Base-by-base conservation (phyloP, 2,888 invertebrate species). In the Protonemura montana region DNA sequence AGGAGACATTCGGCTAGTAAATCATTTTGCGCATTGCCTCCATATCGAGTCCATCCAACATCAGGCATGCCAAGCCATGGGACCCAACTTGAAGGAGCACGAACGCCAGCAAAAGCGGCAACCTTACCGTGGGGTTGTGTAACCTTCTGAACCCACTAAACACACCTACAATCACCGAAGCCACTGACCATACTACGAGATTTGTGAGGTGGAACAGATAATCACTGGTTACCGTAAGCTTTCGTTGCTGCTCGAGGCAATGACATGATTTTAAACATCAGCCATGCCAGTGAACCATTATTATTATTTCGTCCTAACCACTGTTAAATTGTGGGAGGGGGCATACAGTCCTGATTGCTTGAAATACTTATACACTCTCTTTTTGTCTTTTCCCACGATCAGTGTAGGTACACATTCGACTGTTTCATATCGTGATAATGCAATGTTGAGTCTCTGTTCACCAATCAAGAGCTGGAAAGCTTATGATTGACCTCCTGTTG, bases 281-380 rank as follows among this genome's bases (percentile, higher is more conserved):
- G 30, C 30, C 81, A 16, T 82, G 82, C 30, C 35, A 13, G 27
- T 41, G 41, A 30, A 82, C 41, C 82, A 82, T 82, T 82, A 41
- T 82, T 82, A 82, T 82, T 82, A 82, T 82, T 82, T 82, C 42
- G n/a, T 82, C 82, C 82, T 82, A 82, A 82, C 82, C 82, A 82
- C 82, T 41, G 82, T 41, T 81, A 81, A 81, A 30, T 81, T 81
- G 59, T 59, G 59, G 81, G 81, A 81, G 30, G 81, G 81, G 81
- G 81, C 81, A 81, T 28, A 27, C 29, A 81, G 29, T 30, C 28
- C 78, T 29, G 59, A 78, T 27, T 28, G 78, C 78, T 81, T 27
- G 29, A 78, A 30, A 29, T 29, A 27, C 59, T 59, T 30, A 29
- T 29, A 29, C 81, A 30, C 81, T 81, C 81, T 81, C 81, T 81